Evolutionary conservation across 2,797 vertebrate genomes (phyloP).

Genomic region (Muraenolepis orangiensis): DNA sequence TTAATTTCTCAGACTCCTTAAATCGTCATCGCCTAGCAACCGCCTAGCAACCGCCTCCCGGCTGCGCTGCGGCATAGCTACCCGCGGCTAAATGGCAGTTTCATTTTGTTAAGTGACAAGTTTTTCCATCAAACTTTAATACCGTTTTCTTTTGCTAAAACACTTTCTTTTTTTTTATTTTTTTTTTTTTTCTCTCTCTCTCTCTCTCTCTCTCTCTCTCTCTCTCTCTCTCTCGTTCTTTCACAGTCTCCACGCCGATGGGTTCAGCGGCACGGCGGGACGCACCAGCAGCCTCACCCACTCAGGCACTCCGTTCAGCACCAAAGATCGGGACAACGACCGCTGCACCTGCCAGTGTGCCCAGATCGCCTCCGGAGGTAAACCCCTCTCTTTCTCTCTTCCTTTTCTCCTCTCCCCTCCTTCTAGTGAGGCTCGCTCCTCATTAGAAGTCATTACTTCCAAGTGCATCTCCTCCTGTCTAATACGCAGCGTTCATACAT

Average conservation of each 20-base stretch:
- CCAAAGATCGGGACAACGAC: conserved; percentile 80
- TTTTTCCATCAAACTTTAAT: not conserved
- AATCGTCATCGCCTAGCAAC: no score
- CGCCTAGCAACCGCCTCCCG: not conserved
- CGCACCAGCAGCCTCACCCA: conserved; percentile 76
- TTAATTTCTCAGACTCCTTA: not conserved
- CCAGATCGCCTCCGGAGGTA: conserved; percentile 79
- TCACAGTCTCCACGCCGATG: conserved; percentile 63
- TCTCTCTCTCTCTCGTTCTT: no score
- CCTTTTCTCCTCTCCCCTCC: not conserved
- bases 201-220: no score
- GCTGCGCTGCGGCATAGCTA: not conserved
- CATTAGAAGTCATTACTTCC: not conserved
- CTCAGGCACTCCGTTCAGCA: conserved; percentile 78
- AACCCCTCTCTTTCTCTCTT: no score
- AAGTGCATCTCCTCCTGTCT: not conserved
- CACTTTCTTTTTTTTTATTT: not conserved
- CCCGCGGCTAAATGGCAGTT: not conserved
- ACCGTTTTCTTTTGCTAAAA: not conserved
- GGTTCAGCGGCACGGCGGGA: conserved; percentile 76
- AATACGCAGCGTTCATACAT: not conserved
- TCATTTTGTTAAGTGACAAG: not conserved
- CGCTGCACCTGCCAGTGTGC: conserved; percentile 76
- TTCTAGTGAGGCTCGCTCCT: not conserved
- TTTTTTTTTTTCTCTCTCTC: no score